Conservation (phyloP, 2,797 vertebrate genomes). For the Urophycis tenuis region DNA sequence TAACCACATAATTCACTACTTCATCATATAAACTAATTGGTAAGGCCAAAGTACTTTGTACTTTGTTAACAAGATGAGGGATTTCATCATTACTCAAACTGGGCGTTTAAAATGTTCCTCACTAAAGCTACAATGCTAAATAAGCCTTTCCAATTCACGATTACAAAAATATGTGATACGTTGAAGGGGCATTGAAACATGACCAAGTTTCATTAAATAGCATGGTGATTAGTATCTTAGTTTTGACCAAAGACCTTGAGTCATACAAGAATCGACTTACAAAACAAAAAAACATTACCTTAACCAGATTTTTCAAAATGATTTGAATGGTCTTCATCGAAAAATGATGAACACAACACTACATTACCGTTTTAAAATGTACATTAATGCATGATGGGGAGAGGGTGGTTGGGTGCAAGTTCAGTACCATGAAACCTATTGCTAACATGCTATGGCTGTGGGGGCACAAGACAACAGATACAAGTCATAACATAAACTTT, state of each 20-base stretch:
- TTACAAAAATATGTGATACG: conserved; percentile 24
- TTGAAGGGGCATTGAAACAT: conserved; percentile 33
- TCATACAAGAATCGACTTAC: conserved; percentile 26
- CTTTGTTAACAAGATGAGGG: conserved; percentile 41
- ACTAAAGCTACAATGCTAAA: conserved; percentile 40
- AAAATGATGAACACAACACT: conserved; percentile 18
- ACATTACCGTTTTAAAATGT: conserved; percentile 13
- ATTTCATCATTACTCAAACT: conserved; percentile 38
- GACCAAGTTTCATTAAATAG: conserved; percentile 24
- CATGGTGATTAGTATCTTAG: conserved; percentile 26
- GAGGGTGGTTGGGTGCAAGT: conserved; percentile 24
- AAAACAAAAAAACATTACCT: conserved; percentile 31
- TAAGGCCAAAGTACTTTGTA: conserved; percentile 55
- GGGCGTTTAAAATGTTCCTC: conserved; percentile 19
- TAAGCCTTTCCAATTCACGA: conserved; percentile 28
- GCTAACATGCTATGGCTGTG: conserved; percentile 40
- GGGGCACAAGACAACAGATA: conserved; percentile 33
- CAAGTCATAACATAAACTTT: conserved; percentile 33
- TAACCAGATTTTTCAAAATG: conserved; percentile 18
- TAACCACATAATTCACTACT: conserved; percentile 40
- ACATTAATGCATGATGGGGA: conserved; percentile 18
- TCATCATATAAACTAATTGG: conserved; percentile 34
- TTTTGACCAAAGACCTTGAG: conserved; percentile 57
- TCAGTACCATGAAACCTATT: conserved; percentile 33
- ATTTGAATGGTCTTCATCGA: neutral